Base-by-base conservation (phyloP, 2,113 vertebrate species). In the Ginglymostoma cirratum region DNA sequence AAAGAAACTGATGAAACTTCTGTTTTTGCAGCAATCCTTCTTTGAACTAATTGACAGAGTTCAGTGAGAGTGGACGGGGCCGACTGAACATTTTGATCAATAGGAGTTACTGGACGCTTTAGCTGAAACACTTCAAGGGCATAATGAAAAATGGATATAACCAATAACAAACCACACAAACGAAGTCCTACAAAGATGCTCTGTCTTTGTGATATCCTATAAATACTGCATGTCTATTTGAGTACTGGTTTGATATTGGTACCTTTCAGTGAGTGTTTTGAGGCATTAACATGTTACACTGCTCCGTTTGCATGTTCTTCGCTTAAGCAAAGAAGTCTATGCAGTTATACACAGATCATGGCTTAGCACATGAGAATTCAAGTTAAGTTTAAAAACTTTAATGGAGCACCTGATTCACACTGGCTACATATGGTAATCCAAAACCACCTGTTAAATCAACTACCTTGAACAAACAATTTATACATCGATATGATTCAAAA, bases 91-190 rank as follows among this genome's bases (percentile, higher is more conserved):
- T 27, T 95, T 48, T 76, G 23, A 72, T 95, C 94, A 95, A 95
- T 95, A 2, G 94, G 94, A 38, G 94, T 95, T 72, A 95, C 69
- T 72, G 94, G 94, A 52, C 94, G 94, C 69, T 95, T 69, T 70
- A 72, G 45, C 23, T 95, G 94, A 70, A 72, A 24, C 14, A 34
- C 94, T 94, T 93, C 8, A 95, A 45, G 30, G 38, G 34, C 69
- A 95, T 72, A 72, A 52, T 72, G 10, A 95, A 95, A 42, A 95
- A 76, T 95, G 45, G 4, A 76, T 95, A 72, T 14, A 76, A 66
- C 10, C 42, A 72, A 48, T 30, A 72, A 34, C 61, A 93, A 66
- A 93, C 66, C 17, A 93, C 19, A 66, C 19, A 2, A 66, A 8
- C 6, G 8, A 92, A 66, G 21, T 93, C 66, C n/a, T 42, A 23